A percentile compares a stretch with the other conserved stretches of the same genome.
These are phyloP conservation scores for Hydrotaea cyrtoneurina DNA, from an alignment of 2,888 invertebrate species.

Conservation along the genomic window DNA sequence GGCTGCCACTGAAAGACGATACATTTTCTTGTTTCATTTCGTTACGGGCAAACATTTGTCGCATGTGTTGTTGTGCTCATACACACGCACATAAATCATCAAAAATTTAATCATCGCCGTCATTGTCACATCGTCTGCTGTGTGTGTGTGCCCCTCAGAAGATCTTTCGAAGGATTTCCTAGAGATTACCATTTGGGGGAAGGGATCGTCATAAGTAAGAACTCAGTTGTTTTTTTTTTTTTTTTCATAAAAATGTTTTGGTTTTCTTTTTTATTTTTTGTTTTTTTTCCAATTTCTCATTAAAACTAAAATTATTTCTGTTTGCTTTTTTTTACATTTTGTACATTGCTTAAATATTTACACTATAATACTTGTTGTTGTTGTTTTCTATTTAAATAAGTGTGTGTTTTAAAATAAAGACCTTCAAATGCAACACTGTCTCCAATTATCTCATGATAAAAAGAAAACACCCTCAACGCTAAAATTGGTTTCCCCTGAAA, in stretches of 20 bases:
- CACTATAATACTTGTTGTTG: slow-evolving; percentile 25
- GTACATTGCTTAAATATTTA: slow-evolving; percentile 23
- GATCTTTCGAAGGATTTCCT: slow-evolving; percentile 27
- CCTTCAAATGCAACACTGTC: neutral
- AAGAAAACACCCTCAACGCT: neutral
- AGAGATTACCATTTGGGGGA: neutral
- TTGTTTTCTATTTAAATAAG: neutral
- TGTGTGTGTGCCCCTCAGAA: slow-evolving; percentile 9
- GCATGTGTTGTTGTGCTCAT: slow-evolving; percentile 54
- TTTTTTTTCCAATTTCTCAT: slow-evolving; percentile 5
- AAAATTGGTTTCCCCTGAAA: neutral
- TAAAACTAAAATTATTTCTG: slow-evolving; percentile 30
- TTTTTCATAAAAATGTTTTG: slow-evolving; percentile 58
- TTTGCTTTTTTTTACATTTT: neutral
- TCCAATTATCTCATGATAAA: neutral
- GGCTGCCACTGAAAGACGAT: slow-evolving; percentile 47
- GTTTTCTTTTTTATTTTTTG: slow-evolving; percentile 43
- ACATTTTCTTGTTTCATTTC: slow-evolving; percentile 49
- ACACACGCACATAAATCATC: slow-evolving; percentile 60
- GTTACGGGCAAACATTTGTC: slow-evolving; percentile 61
- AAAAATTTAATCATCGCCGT: slow-evolving; percentile 52
- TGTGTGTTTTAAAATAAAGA: neutral
- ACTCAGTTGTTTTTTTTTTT: slow-evolving; percentile 37
- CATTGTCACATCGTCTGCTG: slow-evolving; percentile 14
- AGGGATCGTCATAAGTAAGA: neutral